Evolutionary conservation across 2,113 vertebrate genomes (phyloP), one percentile per base, ranked within the genome.

Genomic region (Cnemophilus loriae): DNA sequence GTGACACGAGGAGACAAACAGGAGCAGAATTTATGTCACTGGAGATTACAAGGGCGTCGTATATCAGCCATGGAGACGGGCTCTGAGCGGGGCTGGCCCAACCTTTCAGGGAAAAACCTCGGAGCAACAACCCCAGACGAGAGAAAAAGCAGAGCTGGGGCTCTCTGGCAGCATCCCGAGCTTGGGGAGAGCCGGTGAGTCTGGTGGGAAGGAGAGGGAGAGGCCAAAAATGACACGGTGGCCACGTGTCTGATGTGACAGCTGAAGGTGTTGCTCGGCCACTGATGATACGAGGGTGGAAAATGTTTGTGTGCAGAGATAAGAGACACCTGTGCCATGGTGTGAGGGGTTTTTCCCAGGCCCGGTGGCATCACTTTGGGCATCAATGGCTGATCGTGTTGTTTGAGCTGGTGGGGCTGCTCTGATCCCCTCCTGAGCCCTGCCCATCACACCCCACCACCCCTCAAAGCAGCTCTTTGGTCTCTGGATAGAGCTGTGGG

Each of bases 21-120:
- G 93, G 96, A 95, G 95, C 13, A 37, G 16, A 95, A 96, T 95
- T 95, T 95, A 93, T 96, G 92, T 93, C 91, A 28, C 78, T 6
- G 71, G 87, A 91, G 96, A 96, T 95, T 91, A 90, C 82, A 49
- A 63, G 90, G 92, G 90, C 95, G 56, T 93, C 91, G 5, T 95
- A 55, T 32, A 96, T 95, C 96, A 91, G 87, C 17, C 32, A 5
- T 2, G 73, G 91, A n/a, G 91, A 81, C 1, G 9, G 83, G 93
- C 82, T 87, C 87, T 3, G 37, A 91, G 2, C 49, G 1, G 87
- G 87, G 69, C 67, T 77, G 87, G 79, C 65, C 84, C 10, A n/a
- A 14, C 32, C 89, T 89, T 24, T 4, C 74, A 20, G 80, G 21
- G 89, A 26, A 63, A 91, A 87, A 53, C 3, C 94, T 63, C 55